Conservation (phyloP, 2,888 invertebrate species). For the Eustalomyia histrio region DNA sequence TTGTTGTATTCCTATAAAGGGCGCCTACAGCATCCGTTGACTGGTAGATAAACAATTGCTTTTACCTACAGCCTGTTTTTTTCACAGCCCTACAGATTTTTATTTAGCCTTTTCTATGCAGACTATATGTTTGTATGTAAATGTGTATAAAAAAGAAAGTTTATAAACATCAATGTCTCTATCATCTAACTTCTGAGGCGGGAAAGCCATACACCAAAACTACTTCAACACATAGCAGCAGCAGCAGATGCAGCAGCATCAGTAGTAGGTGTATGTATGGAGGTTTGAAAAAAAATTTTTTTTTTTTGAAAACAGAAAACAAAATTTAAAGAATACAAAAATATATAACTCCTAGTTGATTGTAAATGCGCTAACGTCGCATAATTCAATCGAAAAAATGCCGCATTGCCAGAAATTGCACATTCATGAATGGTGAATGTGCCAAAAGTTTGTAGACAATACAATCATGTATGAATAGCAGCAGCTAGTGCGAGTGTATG, state of each 20-base stretch:
- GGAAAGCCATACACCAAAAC: not conserved
- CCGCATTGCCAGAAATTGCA: conserved; percentile 67
- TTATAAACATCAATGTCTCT: conserved; percentile 61
- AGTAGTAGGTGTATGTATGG: not conserved
- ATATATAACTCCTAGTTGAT: conserved; percentile 26
- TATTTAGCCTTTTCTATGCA: not conserved
- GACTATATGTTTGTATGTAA: not conserved
- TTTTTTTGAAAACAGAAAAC: not conserved
- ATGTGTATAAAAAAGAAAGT: conserved; percentile 29
- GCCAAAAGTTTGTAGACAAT: conserved; percentile 64
- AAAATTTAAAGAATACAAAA: not conserved
- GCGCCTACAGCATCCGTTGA: conserved; percentile 64
- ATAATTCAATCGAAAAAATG: conserved; percentile 65
- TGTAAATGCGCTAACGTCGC: conserved; percentile 63
- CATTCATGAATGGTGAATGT: conserved; percentile 63
- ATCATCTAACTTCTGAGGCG: conserved; percentile 48
- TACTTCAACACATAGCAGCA: not conserved
- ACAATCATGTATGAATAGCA: conserved; percentile 27
- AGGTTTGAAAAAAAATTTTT: not conserved
- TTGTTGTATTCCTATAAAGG: conserved; percentile 45
- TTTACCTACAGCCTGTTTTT: conserved; percentile 47
- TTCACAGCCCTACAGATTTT: conserved; percentile 7
- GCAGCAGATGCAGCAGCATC: not conserved
- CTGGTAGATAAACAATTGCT: conserved; percentile 55
- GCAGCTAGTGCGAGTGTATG: not conserved